A percentile compares a stretch with the other conserved stretches of the same genome.
phyloP scores from a whole-genome alignment of 2,888 invertebrate genomes.

The Drosophila quinaria region DNA sequence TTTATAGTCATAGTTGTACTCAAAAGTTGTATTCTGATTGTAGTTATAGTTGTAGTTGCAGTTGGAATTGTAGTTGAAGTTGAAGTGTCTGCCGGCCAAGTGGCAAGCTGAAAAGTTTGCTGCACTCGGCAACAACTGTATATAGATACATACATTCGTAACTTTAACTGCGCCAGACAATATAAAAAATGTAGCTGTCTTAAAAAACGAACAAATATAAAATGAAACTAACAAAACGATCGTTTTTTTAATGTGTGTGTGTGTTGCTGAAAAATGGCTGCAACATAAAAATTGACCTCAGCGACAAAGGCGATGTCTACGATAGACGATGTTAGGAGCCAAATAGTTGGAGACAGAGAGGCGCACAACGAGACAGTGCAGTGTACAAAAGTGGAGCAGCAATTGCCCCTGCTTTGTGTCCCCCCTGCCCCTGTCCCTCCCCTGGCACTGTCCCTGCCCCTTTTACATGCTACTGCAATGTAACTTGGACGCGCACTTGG shows the following conservation, averaged over 20 bases:
- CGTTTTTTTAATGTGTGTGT: conserved; percentile 40
- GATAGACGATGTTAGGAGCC: conserved; percentile 39
- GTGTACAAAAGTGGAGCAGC: conserved; percentile 72
- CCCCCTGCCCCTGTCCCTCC: conserved; percentile 12
- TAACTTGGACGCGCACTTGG: conserved; percentile 59
- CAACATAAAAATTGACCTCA: conserved; percentile 83
- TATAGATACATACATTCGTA: conserved; percentile 43
- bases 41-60: conserved; percentile 33
- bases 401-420: conserved; percentile 52
- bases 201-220: conserved; percentile 29
- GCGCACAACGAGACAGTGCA: conserved; percentile 41
- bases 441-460: conserved; percentile 10
- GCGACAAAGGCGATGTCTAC: conserved; percentile 72
- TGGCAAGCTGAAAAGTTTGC: conserved; percentile 70
- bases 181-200: conserved; percentile 42
- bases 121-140: conserved; percentile 42
- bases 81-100: conserved; percentile 66
- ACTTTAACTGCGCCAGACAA: conserved; percentile 66
- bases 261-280: conserved; percentile 73
- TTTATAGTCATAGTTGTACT: conserved; percentile 37
- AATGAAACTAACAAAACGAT: conserved; percentile 47
- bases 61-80: conserved; percentile 33
- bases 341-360: conserved; percentile 44
- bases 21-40: conserved; percentile 21
- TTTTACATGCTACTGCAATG: conserved; percentile 16